Percentiles rank a stretch among this genome's conserved stretches.
Evolutionary conservation across 1,140 invertebrate genomes (phyloP).

Genomic region (Lordiphosa collinella): DNA sequence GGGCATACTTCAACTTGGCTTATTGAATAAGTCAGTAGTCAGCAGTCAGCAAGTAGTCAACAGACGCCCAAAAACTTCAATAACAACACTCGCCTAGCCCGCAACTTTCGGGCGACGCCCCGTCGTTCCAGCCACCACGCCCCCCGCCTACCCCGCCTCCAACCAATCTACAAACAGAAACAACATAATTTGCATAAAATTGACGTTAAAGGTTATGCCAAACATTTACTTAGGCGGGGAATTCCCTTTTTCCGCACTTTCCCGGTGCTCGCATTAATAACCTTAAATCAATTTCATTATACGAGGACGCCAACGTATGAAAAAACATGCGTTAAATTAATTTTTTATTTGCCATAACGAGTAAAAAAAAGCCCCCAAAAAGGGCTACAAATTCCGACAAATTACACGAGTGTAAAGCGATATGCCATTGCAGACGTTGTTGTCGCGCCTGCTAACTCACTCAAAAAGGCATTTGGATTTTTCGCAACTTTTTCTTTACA

Average conservation of each 20-base stretch:
- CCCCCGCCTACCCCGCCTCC: slow-evolving; percentile 10
- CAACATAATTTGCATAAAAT: slow-evolving; percentile 79
- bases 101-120: slow-evolving; percentile 62
- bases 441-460: slow-evolving; percentile 4
- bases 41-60: slow-evolving; percentile 23
- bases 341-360: slow-evolving; percentile 60
- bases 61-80: slow-evolving; percentile 51
- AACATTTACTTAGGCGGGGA: slow-evolving; percentile 73
- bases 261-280: slow-evolving; percentile 68
- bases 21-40: slow-evolving; percentile 77
- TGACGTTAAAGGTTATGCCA: slow-evolving; percentile 79
- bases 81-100: slow-evolving; percentile 62
- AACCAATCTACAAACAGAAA: slow-evolving; percentile 42
- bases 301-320: slow-evolving; percentile 14
- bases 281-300: slow-evolving; percentile 79
- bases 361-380: slow-evolving; percentile 24
- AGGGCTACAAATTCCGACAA: slow-evolving; percentile 65
- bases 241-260: slow-evolving; percentile 13
- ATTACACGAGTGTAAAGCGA: slow-evolving; percentile 40
- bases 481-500: background rate
- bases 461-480: background rate
- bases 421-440: background rate
- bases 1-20: slow-evolving; percentile 78
- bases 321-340: slow-evolving; percentile 79
- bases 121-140: slow-evolving; percentile 63